phyloP scores from a whole-genome alignment of 2,888 invertebrate species.

The Pseudanteris insignis region DNA sequence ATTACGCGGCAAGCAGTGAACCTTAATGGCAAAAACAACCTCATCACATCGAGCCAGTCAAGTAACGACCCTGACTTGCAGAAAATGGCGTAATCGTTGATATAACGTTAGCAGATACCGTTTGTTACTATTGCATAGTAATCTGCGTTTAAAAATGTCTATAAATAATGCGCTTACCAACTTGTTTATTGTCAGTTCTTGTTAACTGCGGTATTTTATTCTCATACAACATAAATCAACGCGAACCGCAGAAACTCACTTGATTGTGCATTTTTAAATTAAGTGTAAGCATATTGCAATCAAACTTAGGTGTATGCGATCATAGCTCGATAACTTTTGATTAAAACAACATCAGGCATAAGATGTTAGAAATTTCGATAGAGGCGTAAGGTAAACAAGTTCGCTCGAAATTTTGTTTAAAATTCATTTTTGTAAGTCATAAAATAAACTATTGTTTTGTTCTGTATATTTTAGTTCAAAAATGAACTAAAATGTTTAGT shows the following conservation, averaged over 20 bases:
- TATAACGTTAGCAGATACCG: slow-evolving; percentile 34
- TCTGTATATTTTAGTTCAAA: no score
- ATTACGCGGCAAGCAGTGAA: slow-evolving; percentile 37
- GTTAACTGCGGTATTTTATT: slow-evolving; percentile 3
- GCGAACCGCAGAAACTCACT: slow-evolving; percentile 15
- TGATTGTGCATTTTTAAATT: background rate
- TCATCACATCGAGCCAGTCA: slow-evolving; percentile 33
- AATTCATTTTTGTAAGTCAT: no score
- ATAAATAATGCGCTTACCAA: slow-evolving; percentile 33
- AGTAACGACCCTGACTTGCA: slow-evolving; percentile 45
- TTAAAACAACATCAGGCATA: no score
- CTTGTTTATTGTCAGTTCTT: slow-evolving; percentile 15
- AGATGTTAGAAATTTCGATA: no score
- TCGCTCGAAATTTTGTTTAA: no score
- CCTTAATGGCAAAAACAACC: slow-evolving; percentile 43
- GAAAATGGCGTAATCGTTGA: slow-evolving; percentile 38
- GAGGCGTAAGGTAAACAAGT: no score
- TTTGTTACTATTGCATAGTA: slow-evolving; percentile 27
- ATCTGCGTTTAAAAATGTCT: slow-evolving; percentile 24
- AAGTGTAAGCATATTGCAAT: background rate
- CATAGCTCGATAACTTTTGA: no score
- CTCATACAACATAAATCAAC: slow-evolving; percentile 3
- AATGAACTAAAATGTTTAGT: no score
- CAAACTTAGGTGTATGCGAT: no score
- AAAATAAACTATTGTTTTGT: no score